phyloP scores from a whole-genome alignment of 2,113 vertebrate genomes.

The Electrona antarctica region DNA sequence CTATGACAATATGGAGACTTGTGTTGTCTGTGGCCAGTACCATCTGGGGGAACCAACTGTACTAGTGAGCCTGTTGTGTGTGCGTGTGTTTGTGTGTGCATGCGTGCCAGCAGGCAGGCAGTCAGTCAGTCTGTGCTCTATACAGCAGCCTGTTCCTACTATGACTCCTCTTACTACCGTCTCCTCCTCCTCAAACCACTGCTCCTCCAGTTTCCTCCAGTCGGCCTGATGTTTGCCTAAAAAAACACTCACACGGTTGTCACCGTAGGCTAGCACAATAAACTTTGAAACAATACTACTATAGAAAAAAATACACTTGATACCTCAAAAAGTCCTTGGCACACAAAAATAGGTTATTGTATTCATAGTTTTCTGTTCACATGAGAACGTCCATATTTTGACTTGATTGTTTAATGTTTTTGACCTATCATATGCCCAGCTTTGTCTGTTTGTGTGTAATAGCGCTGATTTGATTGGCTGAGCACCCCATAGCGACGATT shows the following conservation, averaged over 20 bases:
- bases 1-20: background rate
- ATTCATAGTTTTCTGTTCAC: too few relatives aligned
- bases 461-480: too few relatives aligned
- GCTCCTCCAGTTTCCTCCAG: conserved; percentile 17
- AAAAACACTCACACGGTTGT: conserved; percentile 2
- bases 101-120: background rate
- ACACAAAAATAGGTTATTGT: too few relatives aligned
- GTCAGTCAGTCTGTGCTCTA: conserved; percentile 6
- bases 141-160: background rate
- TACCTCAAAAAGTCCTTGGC: too few relatives aligned
- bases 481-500: too few relatives aligned
- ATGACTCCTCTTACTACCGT: background rate
- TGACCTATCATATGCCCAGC: too few relatives aligned
- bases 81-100: conserved; percentile 2
- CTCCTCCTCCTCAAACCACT: background rate
- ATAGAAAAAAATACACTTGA: too few relatives aligned
- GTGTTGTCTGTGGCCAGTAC: background rate
- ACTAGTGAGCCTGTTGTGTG: background rate
- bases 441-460: too few relatives aligned
- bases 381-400: too few relatives aligned
- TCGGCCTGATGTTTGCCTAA: conserved; percentile 38
- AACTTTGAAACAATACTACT: too few relatives aligned
- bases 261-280: too few relatives aligned
- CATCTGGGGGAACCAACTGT: background rate
- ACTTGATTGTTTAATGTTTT: too few relatives aligned